These are phyloP conservation scores for Lathamus discolor DNA, from an alignment of 2,113 vertebrate species.

Conservation along the genomic window DNA sequence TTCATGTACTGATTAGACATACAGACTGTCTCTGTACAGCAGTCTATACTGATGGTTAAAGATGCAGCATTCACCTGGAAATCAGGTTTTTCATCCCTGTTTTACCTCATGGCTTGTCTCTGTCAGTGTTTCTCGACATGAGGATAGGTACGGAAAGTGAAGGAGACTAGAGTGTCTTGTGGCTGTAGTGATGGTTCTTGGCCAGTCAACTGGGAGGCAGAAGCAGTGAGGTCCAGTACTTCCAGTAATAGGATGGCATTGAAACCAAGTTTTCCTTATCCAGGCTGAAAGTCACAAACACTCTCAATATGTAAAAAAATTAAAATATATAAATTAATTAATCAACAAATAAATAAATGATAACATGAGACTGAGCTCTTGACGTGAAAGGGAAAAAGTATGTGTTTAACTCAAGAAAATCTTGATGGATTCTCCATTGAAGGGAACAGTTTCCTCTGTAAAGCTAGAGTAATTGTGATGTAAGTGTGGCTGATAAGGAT, in stretches of 20 bases:
- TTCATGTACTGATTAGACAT: neutral
- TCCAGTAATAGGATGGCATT: neutral
- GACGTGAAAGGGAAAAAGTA: neutral
- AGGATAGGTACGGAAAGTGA: neutral
- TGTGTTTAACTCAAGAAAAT: neutral
- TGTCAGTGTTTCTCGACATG: neutral
- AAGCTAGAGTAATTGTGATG: neutral
- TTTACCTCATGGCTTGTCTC: neutral
- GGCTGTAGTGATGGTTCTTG: neutral
- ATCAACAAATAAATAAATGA: no score
- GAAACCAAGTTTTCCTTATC: fast-evolving
- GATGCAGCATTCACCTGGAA: neutral
- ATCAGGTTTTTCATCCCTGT: neutral
- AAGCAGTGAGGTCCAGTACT: neutral
- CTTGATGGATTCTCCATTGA: neutral
- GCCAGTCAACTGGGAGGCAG: neutral
- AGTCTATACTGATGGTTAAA: neutral
- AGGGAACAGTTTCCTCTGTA: neutral
- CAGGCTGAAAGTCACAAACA: neutral
- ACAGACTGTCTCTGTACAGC: fast-evolving
- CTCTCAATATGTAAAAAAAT: neutral
- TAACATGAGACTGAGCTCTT: neutral
- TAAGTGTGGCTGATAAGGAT: neutral
- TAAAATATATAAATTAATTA: neutral
- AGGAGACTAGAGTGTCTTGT: neutral